These are phyloP conservation scores for Drosophila niveifrons DNA, from an alignment of 2,888 invertebrate species.

Conservation along the genomic window DNA sequence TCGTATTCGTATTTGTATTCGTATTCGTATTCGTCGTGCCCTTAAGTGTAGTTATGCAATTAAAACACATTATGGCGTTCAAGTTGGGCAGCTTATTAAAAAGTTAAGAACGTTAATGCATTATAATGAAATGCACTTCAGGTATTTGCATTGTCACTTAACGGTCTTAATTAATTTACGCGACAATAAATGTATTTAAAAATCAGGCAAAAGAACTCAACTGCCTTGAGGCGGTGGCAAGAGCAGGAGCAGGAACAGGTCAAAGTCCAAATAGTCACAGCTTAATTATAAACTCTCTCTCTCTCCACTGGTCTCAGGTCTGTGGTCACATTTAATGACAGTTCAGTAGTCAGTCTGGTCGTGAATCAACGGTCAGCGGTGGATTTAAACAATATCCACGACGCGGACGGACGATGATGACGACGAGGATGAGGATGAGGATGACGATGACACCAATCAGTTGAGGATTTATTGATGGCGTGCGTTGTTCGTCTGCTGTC, in stretches of 20 bases:
- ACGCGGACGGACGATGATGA: conserved; percentile 23
- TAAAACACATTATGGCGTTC: conserved; percentile 36
- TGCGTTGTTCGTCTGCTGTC: conserved; percentile 4
- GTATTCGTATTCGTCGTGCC: background rate
- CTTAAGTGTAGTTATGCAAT: conserved; percentile 17
- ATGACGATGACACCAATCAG: conserved; percentile 43
- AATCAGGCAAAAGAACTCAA: background rate
- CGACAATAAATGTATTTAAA: conserved; percentile 26
- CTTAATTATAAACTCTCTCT: conserved; percentile 55
- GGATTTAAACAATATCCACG: conserved; percentile 41
- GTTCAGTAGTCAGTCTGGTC: conserved; percentile 45
- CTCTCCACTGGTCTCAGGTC: conserved; percentile 7
- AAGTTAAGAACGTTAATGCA: conserved; percentile 72
- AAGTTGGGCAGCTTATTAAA: conserved; percentile 58
- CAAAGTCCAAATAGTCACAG: conserved; percentile 41
- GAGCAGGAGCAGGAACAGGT: conserved; percentile 27
- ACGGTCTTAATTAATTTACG: conserved; percentile 66
- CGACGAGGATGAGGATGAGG: too few species aligned
- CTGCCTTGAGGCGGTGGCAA: conserved; percentile 42
- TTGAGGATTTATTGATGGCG: conserved; percentile 52
- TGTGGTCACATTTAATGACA: conserved; percentile 72
- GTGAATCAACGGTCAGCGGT: conserved; percentile 47
- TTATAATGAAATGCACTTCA: conserved; percentile 67
- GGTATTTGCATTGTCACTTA: conserved; percentile 70
- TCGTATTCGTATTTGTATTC: background rate